phyloP scores from a whole-genome alignment of 2,797 vertebrate species.

The Gallinago stenura region DNA sequence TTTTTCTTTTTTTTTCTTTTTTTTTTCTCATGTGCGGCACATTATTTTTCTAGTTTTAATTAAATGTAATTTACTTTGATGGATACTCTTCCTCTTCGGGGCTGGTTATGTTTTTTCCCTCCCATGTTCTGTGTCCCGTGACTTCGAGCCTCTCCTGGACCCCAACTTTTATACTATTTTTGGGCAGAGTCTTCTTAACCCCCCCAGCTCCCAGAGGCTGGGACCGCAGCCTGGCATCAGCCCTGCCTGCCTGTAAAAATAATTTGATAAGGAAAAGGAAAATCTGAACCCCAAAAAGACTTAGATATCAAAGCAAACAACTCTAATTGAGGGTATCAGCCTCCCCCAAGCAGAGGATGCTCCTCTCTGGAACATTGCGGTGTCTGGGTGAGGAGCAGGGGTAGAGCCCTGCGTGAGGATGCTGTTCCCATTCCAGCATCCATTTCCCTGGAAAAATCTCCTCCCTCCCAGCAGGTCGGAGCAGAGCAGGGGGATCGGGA shows the following conservation, averaged over 20 bases:
- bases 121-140: not conserved
- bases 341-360: not conserved
- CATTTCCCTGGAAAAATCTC: too few relatives aligned
- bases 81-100: not conserved
- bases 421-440: too few relatives aligned
- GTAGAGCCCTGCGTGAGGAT: too few relatives aligned
- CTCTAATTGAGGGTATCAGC: not conserved
- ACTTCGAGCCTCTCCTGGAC: not conserved
- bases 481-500: not conserved
- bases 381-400: too few relatives aligned
- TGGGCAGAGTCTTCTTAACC: not conserved
- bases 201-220: too few relatives aligned
- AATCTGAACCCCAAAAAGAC: not conserved
- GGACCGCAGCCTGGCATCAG: accelerated
- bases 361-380: too few relatives aligned
- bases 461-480: not conserved
- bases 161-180: not conserved
- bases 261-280: not conserved
- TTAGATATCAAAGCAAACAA: not conserved
- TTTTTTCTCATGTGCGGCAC: not conserved
- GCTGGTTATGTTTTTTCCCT: not conserved
- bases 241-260: not conserved
- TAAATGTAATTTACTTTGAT: not conserved
- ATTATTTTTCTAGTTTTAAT: not conserved
- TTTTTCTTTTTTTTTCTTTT: not conserved